A percentile compares a stretch with the other conserved stretches of the same genome.
These are phyloP conservation scores for Pseudoatta argentina DNA, from an alignment of 1,140 invertebrate species.

Conservation along the genomic window DNA sequence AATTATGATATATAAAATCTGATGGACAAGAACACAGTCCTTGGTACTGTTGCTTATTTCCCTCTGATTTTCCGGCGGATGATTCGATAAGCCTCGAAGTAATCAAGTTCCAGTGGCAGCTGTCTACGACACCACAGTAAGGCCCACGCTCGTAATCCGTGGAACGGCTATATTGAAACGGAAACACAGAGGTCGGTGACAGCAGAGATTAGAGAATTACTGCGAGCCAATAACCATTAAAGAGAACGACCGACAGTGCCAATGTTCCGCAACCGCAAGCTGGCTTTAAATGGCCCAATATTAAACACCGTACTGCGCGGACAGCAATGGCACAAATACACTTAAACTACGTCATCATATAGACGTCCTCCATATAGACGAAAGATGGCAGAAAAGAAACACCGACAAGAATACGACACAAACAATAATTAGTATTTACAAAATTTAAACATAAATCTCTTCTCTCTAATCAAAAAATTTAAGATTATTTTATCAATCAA, in stretches of 20 bases:
- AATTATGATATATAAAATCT: slow-evolving; percentile 6
- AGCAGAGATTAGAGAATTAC: slow-evolving; percentile 85
- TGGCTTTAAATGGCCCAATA: slow-evolving; percentile 80
- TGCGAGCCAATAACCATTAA: slow-evolving; percentile 84
- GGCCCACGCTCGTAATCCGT: slow-evolving; percentile 78
- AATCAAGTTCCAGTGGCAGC: slow-evolving; percentile 80
- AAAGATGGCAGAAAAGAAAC: slow-evolving; percentile 8
- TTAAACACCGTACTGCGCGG: slow-evolving; percentile 79
- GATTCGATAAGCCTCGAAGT: slow-evolving; percentile 80
- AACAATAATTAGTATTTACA: background rate
- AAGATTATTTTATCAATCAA: slow-evolving; percentile 8
- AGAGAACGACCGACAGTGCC: slow-evolving; percentile 83
- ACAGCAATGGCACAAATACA: slow-evolving; percentile 58
- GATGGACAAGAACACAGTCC: slow-evolving; percentile 29
- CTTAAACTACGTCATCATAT: slow-evolving; percentile 30
- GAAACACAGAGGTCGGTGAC: slow-evolving; percentile 83
- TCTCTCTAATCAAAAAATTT: background rate
- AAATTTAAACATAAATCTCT: background rate
- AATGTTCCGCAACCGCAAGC: slow-evolving; percentile 77
- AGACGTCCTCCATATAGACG: background rate
- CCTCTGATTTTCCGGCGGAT: slow-evolving; percentile 70
- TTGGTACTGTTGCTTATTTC: slow-evolving; percentile 52
- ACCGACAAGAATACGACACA: background rate
- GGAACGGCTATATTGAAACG: slow-evolving; percentile 82
- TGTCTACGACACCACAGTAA: slow-evolving; percentile 72